Evolutionary conservation across 2,888 invertebrate species (phyloP).

Genomic region (Oligia fasciuncula): DNA sequence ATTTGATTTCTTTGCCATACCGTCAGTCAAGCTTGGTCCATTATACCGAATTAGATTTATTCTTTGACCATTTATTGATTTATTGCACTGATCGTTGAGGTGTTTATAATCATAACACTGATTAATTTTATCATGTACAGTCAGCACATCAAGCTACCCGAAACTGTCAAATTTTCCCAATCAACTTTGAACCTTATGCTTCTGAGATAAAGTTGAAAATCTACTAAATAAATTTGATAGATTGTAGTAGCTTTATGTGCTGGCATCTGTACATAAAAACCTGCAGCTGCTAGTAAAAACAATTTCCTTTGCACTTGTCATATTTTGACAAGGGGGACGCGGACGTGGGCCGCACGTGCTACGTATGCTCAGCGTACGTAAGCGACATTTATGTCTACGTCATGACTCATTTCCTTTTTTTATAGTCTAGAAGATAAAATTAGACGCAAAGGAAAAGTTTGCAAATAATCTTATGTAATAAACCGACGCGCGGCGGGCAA

Average conservation of each 20-base stretch:
- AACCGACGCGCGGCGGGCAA: background rate
- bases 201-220: no score
- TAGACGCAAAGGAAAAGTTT: constrained; percentile 35
- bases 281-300: background rate
- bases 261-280: background rate
- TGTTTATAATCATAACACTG: background rate
- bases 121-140: background rate
- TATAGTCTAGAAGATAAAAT: constrained; percentile 33
- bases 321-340: constrained; percentile 31
- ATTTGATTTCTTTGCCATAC: background rate
- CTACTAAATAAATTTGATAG: no score
- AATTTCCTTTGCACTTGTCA: constrained; percentile 16
- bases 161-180: no score
- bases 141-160: no score
- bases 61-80: background rate
- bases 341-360: constrained; percentile 16
- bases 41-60: background rate
- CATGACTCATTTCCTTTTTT: constrained; percentile 50
- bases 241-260: no score
- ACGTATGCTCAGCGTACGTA: constrained; percentile 16
- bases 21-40: background rate
- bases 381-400: constrained; percentile 34
- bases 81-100: background rate
- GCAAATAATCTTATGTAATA: constrained; percentile 34
- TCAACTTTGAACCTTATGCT: no score